Percentiles rank a stretch among this genome's conserved stretches.
phyloP scores from a whole-genome alignment of 2,888 invertebrate genomes.

The Phaonia tiefii region DNA sequence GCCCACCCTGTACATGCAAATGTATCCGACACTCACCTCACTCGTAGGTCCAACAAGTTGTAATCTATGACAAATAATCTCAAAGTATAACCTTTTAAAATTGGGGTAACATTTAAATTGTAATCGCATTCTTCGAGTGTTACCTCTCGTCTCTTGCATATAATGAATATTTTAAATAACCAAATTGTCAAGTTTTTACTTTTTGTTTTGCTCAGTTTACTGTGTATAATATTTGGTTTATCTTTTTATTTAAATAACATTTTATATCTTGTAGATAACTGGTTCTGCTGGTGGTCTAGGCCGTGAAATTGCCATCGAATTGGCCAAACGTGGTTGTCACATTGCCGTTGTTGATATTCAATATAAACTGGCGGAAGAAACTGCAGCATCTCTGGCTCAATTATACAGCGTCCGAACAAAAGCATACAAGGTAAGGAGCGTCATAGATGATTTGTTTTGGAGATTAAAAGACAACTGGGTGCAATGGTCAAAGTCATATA shows the following conservation, averaged over 20 bases:
- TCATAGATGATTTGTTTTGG: no score
- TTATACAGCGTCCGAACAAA: constrained; percentile 56
- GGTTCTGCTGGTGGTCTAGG: constrained; percentile 56
- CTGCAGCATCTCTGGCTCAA: constrained; percentile 50
- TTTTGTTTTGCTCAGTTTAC: neutral
- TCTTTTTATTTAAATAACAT: neutral
- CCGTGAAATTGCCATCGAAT: constrained; percentile 53
- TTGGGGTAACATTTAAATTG: no score
- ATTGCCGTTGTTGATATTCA: constrained; percentile 60
- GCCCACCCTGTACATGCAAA: no score
- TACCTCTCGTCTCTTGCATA: no score
- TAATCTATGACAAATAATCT: no score
- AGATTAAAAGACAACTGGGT: neutral
- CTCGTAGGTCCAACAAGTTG: no score
- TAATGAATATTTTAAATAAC: no score
- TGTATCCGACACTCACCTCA: no score
- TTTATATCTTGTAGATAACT: constrained; percentile 56
- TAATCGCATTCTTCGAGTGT: no score
- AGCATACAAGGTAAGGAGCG: constrained; percentile 47
- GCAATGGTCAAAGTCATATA: neutral
- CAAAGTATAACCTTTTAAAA: no score
- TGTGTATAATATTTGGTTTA: neutral
- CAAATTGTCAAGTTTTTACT: neutral
- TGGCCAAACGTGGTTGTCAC: constrained; percentile 60
- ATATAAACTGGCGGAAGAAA: constrained; percentile 47